phyloP scores from a whole-genome alignment of 2,113 vertebrate species.

The Zosterops borbonicus region DNA sequence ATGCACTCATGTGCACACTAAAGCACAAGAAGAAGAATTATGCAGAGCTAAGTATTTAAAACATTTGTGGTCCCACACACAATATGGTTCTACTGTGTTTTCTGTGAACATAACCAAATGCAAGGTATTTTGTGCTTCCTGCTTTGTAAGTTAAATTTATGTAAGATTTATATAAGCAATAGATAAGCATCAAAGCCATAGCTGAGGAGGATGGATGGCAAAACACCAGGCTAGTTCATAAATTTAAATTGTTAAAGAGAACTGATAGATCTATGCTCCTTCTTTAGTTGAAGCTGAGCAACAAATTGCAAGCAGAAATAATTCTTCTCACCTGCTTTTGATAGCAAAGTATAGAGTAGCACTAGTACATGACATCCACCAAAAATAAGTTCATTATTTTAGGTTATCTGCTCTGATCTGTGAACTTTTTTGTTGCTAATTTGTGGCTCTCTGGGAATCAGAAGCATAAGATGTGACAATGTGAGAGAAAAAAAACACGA shows the following conservation, averaged over 20 bases:
- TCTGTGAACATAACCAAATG: neutral
- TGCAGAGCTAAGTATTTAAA: conserved; percentile 28
- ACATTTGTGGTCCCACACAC: conserved; percentile 26
- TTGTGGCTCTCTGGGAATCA: neutral
- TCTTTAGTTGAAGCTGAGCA: neutral
- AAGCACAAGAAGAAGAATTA: conserved; percentile 5
- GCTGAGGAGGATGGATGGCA: neutral
- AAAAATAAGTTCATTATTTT: neutral
- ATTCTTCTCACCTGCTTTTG: neutral
- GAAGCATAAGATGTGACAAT: neutral
- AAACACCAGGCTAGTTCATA: conserved; percentile 7
- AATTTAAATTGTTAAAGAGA: conserved; percentile 6
- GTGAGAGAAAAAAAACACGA: neutral
- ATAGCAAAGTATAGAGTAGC: neutral
- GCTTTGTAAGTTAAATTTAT: neutral
- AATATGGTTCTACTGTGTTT: conserved; percentile 29
- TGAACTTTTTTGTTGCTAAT: neutral
- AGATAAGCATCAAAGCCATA: neutral
- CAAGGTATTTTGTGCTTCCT: neutral
- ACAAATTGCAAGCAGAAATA: neutral
- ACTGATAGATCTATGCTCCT: neutral
- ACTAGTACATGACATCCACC: neutral
- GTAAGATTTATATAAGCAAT: conserved; percentile 34
- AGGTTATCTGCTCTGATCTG: neutral
- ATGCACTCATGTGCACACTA: neutral